Conservation (phyloP, 2,888 invertebrate species). For the Drosophila nr. perissopoda region DNA sequence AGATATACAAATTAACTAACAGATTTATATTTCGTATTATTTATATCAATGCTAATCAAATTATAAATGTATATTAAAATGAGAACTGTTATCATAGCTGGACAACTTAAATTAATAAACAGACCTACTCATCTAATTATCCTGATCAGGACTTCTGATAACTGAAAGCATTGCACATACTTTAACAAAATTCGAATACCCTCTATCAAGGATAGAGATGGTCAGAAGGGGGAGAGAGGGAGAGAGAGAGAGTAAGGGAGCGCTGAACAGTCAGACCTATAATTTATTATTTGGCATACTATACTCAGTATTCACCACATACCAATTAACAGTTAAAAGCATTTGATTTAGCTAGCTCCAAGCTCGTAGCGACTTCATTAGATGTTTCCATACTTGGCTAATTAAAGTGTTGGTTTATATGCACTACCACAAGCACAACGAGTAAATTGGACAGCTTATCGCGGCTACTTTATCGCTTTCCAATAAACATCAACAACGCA, state of each 20-base stretch:
- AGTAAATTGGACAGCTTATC: slow-evolving; percentile 54
- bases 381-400: slow-evolving; percentile 53
- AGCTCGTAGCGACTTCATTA: slow-evolving; percentile 68
- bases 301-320: slow-evolving; percentile 59
- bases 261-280: slow-evolving; percentile 50
- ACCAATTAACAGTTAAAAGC: slow-evolving; percentile 76
- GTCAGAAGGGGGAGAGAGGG: neutral
- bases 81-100: neutral
- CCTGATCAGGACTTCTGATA: neutral
- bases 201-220: neutral
- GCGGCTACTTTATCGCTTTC: slow-evolving; percentile 68
- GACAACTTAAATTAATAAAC: neutral
- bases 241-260: neutral
- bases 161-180: neutral
- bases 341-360: slow-evolving; percentile 61
- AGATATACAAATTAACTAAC: neutral
- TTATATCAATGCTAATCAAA: too few species aligned
- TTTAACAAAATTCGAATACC: neutral
- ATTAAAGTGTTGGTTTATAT: slow-evolving; percentile 63
- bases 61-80: neutral
- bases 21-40: neutral
- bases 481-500: slow-evolving; percentile 59
- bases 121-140: neutral
- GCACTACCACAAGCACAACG: slow-evolving; percentile 11
- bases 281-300: slow-evolving; percentile 67